Percentiles rank a stretch among this genome's conserved stretches.
Evolutionary conservation across 2,113 vertebrate genomes (phyloP).

Genomic region (Recurvirostra avosetta): DNA sequence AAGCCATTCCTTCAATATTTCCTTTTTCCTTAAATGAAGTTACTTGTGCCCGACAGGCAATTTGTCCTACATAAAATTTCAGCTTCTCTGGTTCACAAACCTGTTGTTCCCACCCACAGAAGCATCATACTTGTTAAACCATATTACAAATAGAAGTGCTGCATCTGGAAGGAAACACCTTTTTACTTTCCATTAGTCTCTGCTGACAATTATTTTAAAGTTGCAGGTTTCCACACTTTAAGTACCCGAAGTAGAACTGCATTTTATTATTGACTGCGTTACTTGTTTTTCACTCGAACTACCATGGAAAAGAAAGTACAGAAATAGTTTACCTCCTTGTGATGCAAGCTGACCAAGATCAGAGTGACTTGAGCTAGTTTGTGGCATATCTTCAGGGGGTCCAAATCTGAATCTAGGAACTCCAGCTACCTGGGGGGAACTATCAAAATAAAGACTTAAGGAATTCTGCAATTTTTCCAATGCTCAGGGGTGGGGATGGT

Average conservation of each 20-base stretch:
- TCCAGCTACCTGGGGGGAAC: constrained; percentile 92
- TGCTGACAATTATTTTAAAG: not conserved
- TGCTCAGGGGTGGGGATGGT: rapidly evolving
- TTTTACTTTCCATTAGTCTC: not conserved
- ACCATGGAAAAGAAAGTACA: not conserved
- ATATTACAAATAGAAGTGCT: not conserved
- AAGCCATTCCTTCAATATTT: not conserved
- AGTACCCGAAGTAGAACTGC: not conserved
- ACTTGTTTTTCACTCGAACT: not conserved
- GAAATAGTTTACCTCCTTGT: constrained; percentile 86
- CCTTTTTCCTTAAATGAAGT: not conserved
- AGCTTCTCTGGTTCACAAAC: not conserved
- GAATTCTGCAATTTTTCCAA: not conserved
- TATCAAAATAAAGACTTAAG: constrained; percentile 44
- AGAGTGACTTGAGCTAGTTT: constrained; percentile 90
- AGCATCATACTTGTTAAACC: not conserved
- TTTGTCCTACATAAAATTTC: not conserved
- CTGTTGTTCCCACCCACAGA: not conserved
- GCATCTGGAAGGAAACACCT: not conserved
- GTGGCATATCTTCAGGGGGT: constrained; percentile 87
- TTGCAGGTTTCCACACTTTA: not conserved
- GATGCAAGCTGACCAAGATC: constrained; percentile 93
- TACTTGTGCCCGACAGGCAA: not conserved
- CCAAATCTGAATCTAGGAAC: constrained; percentile 91
- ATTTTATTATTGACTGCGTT: not conserved